Percentiles rank a stretch among this genome's conserved stretches.
phyloP scores from a whole-genome alignment of 2,113 vertebrate species.

The Empidonax traillii region DNA sequence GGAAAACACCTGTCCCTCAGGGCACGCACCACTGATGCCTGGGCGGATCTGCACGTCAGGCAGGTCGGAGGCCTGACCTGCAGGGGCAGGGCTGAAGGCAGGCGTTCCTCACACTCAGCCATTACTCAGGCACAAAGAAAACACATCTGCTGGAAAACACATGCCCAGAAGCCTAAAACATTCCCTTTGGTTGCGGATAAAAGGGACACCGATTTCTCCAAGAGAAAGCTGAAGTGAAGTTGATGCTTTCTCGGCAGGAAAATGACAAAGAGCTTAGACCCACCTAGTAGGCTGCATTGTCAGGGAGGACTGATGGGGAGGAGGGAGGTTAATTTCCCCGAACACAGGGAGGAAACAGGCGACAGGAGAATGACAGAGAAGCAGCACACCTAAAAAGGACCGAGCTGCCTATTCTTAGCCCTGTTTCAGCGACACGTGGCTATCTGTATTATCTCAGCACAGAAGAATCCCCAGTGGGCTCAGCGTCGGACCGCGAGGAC shows the following conservation, averaged over 20 bases:
- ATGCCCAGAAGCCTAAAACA: conserved; percentile 3
- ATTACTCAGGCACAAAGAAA: conserved; percentile 13
- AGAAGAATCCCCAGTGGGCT: conserved; percentile 1
- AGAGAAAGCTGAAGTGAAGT: neutral
- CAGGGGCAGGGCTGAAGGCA: neutral
- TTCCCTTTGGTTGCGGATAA: neutral
- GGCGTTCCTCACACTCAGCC: neutral
- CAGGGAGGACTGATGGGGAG: neutral
- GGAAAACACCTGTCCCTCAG: conserved; percentile 12
- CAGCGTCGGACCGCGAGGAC: neutral
- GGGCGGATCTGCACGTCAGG: neutral
- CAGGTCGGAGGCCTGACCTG: neutral
- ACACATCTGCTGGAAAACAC: neutral
- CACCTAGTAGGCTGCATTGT: neutral
- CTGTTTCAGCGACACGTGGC: neutral
- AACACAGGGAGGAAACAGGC: neutral
- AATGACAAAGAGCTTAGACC: neutral
- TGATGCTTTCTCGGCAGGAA: neutral
- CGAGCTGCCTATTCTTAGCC: conserved; percentile 35
- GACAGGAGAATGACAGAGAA: neutral
- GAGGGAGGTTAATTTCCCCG: neutral
- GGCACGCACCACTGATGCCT: neutral
- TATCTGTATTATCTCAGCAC: conserved; percentile 41
- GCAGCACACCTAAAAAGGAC: conserved; percentile 37
- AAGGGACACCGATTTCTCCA: neutral